phyloP scores from a whole-genome alignment of 2,888 invertebrate species.

The Mantis religiosa region DNA sequence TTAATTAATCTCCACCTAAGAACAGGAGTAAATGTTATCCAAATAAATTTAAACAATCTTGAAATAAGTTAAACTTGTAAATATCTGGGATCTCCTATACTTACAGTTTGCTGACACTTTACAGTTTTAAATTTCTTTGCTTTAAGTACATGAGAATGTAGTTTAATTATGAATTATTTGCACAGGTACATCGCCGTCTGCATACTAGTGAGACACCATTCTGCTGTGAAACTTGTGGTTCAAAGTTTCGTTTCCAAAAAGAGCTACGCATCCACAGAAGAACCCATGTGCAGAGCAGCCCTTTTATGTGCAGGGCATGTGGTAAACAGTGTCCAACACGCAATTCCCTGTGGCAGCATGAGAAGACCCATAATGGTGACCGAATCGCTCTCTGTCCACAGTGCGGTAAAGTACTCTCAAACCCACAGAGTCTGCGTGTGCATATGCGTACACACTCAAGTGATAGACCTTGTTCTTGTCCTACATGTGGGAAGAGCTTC shows the following conservation, averaged over 20 bases:
- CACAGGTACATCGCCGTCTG: slow-evolving; percentile 11
- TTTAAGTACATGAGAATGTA: no score
- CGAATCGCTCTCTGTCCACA: slow-evolving; percentile 23
- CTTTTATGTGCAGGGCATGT: slow-evolving; percentile 19
- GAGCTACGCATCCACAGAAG: slow-evolving; percentile 19
- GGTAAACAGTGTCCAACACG: slow-evolving; percentile 18
- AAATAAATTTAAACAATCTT: no score
- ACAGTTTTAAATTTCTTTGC: no score
- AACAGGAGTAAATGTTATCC: no score
- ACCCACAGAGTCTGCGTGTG: slow-evolving; percentile 26
- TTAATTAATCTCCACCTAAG: no score
- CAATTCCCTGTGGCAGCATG: slow-evolving; percentile 24
- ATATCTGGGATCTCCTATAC: no score
- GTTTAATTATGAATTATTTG: no score
- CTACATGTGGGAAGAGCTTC: slow-evolving; percentile 24
- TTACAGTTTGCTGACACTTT: no score
- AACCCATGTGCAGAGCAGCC: slow-evolving; percentile 9
- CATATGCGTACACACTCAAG: slow-evolving; percentile 27
- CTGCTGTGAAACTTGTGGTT: slow-evolving; percentile 14
- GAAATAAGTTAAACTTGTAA: no score
- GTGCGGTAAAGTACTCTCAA: slow-evolving; percentile 29
- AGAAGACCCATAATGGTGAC: slow-evolving; percentile 19
- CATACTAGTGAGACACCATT: slow-evolving; percentile 28
- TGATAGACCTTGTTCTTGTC: slow-evolving; percentile 25
- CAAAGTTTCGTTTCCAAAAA: slow-evolving; percentile 24